Conservation (phyloP, 2,113 vertebrate species). For the Pungitius pungitius region DNA sequence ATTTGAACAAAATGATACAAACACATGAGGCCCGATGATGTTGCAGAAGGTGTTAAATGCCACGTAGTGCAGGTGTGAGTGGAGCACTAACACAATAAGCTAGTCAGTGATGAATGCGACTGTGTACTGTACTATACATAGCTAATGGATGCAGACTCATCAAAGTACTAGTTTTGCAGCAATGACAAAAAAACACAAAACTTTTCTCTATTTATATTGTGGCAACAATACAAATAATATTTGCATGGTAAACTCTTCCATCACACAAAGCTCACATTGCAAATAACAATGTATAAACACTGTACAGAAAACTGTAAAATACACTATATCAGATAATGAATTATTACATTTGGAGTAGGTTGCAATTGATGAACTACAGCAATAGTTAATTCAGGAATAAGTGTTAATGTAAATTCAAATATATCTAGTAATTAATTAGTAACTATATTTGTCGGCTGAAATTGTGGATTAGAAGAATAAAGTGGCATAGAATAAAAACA, state of each 20-base stretch:
- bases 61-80: constrained; percentile 56
- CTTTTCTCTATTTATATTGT: not conserved
- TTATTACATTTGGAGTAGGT: not conserved
- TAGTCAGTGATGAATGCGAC: constrained; percentile 54
- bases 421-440: not conserved
- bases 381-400: not conserved
- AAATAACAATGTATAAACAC: not conserved
- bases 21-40: not conserved
- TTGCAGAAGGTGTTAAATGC: not conserved
- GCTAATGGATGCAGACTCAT: constrained; percentile 39
- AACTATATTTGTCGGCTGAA: not conserved
- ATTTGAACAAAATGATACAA: not conserved
- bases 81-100: constrained; percentile 17
- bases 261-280: not conserved
- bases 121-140: constrained; percentile 29
- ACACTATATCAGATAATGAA: not conserved
- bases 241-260: constrained; percentile 1
- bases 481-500: not conserved
- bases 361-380: not conserved
- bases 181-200: no score
- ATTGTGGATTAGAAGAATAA: not conserved
- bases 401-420: not conserved
- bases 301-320: not conserved
- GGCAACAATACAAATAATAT: constrained; percentile 12
- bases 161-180: not conserved